These are phyloP conservation scores for Tinea trinotella DNA, from an alignment of 2,888 invertebrate genomes.

Conservation along the genomic window DNA sequence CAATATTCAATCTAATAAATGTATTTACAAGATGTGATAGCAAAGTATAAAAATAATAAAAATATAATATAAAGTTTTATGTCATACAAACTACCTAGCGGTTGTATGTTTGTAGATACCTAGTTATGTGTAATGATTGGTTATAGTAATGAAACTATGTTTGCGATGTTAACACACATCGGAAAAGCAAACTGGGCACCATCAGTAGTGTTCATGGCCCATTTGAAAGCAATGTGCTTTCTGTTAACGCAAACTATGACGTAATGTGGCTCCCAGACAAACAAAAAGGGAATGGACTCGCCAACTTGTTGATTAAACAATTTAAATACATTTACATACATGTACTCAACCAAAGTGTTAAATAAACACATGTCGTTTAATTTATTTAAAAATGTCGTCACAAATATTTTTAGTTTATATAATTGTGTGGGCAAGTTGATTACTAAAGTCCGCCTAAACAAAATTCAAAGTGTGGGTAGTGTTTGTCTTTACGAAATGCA, in stretches of 20 bases:
- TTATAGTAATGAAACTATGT: neutral
- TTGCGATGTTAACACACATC: neutral
- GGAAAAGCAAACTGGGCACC: slow-evolving; percentile 4
- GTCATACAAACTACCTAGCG: too few species aligned
- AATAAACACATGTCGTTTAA: neutral
- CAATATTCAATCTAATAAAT: neutral
- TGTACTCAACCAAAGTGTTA: slow-evolving; percentile 2
- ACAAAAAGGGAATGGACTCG: neutral
- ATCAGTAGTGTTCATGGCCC: neutral
- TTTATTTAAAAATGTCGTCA: slow-evolving; percentile 38
- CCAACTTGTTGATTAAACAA: slow-evolving; percentile 4
- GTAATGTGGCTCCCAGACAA: neutral
- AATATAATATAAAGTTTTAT: too few species aligned
- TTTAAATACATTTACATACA: neutral
- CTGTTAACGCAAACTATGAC: neutral
- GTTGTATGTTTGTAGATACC: too few species aligned
- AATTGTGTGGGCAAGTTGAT: slow-evolving; percentile 41
- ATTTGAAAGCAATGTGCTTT: slow-evolving; percentile 14
- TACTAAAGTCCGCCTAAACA: slow-evolving; percentile 44
- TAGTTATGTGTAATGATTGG: neutral
- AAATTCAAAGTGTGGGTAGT: slow-evolving; percentile 13
- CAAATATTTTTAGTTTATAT: slow-evolving; percentile 43
- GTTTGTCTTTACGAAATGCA: slow-evolving; percentile 12
- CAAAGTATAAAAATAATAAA: too few species aligned
- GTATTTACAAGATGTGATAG: too few species aligned